These are phyloP conservation scores for Lottia gigantea DNA, from an alignment of 2,888 invertebrate genomes.

Conservation along the genomic window DNA sequence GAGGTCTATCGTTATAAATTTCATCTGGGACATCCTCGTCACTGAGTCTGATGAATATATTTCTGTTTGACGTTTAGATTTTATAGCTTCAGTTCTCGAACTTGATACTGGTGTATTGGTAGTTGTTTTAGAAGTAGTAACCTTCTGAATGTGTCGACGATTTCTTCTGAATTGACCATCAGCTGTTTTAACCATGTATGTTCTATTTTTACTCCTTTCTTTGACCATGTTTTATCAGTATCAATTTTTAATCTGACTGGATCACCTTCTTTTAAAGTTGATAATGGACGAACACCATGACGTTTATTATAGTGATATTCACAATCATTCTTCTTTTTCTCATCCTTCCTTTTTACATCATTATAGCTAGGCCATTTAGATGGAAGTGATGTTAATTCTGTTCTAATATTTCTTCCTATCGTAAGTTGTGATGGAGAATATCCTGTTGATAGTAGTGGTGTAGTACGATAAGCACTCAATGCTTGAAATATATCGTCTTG, in stretches of 20 bases:
- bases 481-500: conserved; percentile 18
- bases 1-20: not conserved
- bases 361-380: conserved; percentile 10
- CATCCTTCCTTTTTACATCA: not conserved
- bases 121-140: too few relatives aligned
- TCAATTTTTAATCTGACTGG: conserved; percentile 15
- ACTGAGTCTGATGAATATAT: not conserved
- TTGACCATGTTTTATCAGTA: conserved; percentile 14
- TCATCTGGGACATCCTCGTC: not conserved
- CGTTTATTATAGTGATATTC: conserved; percentile 11
- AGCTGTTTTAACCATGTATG: conserved; percentile 7
- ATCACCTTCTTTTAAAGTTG: conserved; percentile 13
- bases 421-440: conserved; percentile 13
- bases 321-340: not conserved
- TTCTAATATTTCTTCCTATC: conserved; percentile 11
- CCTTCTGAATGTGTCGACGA: conserved; percentile 5
- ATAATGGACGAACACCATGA: conserved; percentile 14
- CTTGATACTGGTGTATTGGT: too few relatives aligned
- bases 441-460: conserved; percentile 1
- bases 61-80: not conserved
- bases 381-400: conserved; percentile 4
- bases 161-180: conserved; percentile 12
- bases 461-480: conserved; percentile 17
- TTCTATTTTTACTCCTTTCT: conserved; percentile 7
- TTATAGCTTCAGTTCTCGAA: not conserved